phyloP scores from a whole-genome alignment of 2,797 vertebrate genomes.

The Pangasius krempfi region DNA sequence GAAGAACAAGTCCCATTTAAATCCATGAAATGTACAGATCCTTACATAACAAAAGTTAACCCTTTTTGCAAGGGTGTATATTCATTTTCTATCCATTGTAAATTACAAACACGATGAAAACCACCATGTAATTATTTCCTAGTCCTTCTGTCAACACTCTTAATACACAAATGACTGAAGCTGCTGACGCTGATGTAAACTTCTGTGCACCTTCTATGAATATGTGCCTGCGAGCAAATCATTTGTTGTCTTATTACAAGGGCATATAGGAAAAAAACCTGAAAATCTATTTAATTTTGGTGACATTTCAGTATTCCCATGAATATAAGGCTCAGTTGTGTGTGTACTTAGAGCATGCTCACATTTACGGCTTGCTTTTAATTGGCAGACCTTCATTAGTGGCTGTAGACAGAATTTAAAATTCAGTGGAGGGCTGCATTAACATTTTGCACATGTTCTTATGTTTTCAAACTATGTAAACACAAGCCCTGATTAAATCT shows the following conservation, averaged over 20 bases:
- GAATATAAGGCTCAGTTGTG: not conserved
- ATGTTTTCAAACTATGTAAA: not conserved
- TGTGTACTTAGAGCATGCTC: slow-evolving; percentile 3
- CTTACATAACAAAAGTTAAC: not conserved
- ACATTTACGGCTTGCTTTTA: slow-evolving; percentile 19
- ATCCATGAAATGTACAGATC: not conserved
- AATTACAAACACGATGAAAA: not conserved
- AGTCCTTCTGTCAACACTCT: no score
- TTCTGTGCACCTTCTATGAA: slow-evolving; percentile 8
- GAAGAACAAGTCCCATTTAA: not conserved
- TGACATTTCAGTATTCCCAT: not conserved
- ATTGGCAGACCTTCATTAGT: slow-evolving; percentile 29
- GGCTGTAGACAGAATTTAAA: slow-evolving; percentile 26
- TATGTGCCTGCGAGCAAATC: not conserved
- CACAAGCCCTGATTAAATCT: slow-evolving; percentile 21
- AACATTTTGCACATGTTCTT: slow-evolving; percentile 15
- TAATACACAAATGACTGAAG: no score
- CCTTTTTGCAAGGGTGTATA: not conserved
- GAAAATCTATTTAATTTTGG: not conserved
- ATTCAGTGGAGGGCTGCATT: slow-evolving; percentile 24
- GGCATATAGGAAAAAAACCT: not conserved
- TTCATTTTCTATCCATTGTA: not conserved
- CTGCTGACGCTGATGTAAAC: not conserved
- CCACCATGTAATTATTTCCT: not conserved
- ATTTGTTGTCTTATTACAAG: not conserved